phyloP scores from a whole-genome alignment of 2,797 vertebrate species.

The Chelmon rostratus region DNA sequence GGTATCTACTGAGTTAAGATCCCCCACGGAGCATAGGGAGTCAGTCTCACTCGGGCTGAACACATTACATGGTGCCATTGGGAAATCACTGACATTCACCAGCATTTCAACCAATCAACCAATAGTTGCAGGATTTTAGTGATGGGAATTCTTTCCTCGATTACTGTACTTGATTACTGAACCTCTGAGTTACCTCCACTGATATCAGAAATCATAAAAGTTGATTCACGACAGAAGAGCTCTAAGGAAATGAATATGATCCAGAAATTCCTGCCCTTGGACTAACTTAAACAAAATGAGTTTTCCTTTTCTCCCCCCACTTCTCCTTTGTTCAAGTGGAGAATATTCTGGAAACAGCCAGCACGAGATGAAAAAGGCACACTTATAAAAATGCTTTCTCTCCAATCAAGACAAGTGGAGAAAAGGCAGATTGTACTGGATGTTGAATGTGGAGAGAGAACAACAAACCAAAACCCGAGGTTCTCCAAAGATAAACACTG shows the following conservation, averaged over 20 bases:
- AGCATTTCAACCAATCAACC: slow-evolving; percentile 16
- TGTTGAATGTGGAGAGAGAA: slow-evolving; percentile 77
- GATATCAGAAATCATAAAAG: slow-evolving; percentile 39
- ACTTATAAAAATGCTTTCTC: slow-evolving; percentile 53
- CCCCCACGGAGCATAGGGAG: slow-evolving; percentile 77
- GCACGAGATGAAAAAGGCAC: slow-evolving; percentile 34
- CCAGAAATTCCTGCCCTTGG: slow-evolving; percentile 31
- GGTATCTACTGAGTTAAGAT: slow-evolving; percentile 76
- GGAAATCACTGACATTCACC: slow-evolving; percentile 62
- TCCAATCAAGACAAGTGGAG: slow-evolving; percentile 71
- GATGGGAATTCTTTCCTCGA: slow-evolving; percentile 31
- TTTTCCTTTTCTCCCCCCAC: slow-evolving; percentile 21
- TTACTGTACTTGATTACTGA: slow-evolving; percentile 33
- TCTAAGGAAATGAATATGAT: slow-evolving; percentile 49
- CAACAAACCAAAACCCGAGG: slow-evolving; percentile 78
- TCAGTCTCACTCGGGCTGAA: slow-evolving; percentile 56
- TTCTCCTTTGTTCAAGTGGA: slow-evolving; percentile 44
- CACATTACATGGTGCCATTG: slow-evolving; percentile 57
- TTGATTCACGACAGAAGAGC: slow-evolving; percentile 16
- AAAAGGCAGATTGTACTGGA: slow-evolving; percentile 72
- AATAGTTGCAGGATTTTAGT: slow-evolving; percentile 3
- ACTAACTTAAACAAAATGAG: slow-evolving; percentile 33
- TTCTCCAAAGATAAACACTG: slow-evolving; percentile 80
- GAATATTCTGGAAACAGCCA: slow-evolving; percentile 36
- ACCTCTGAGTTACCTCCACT: slow-evolving; percentile 19